phyloP scores from a whole-genome alignment of 2,113 vertebrate species.

The Hymenochirus boettgeri region DNA sequence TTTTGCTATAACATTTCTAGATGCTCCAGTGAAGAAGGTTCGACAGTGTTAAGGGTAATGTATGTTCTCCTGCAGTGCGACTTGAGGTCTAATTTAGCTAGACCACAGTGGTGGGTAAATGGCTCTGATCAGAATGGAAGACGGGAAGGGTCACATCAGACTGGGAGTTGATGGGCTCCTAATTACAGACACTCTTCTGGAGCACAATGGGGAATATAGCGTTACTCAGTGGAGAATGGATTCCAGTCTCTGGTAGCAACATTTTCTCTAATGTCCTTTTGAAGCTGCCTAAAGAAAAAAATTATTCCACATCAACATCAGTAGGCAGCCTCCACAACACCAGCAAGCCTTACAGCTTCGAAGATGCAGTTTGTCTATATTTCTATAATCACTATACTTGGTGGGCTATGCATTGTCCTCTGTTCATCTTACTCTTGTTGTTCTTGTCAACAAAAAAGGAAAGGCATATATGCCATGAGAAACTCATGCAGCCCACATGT shows the following conservation, averaged over 20 bases:
- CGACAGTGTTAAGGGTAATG: slow-evolving; percentile 78
- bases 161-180: slow-evolving; percentile 84
- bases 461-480: slow-evolving; percentile 69
- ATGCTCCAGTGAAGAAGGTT: slow-evolving; percentile 55
- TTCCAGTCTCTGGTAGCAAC: slow-evolving; percentile 68
- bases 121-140: slow-evolving; percentile 59
- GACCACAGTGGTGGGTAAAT: slow-evolving; percentile 77
- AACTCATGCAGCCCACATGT: slow-evolving; percentile 61
- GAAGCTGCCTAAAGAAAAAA: slow-evolving; percentile 53
- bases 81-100: slow-evolving; percentile 84
- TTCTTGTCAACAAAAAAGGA: slow-evolving; percentile 71
- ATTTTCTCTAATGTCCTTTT: slow-evolving; percentile 76
- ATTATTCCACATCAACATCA: slow-evolving; percentile 48
- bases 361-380: slow-evolving; percentile 81
- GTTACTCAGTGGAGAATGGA: slow-evolving; percentile 80
- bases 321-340: slow-evolving; percentile 47
- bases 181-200: slow-evolving; percentile 69
- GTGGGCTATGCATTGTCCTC: slow-evolving; percentile 78
- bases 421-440: slow-evolving; percentile 74
- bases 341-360: slow-evolving; percentile 51
- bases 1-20: slow-evolving; percentile 40
- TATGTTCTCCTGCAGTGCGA: slow-evolving; percentile 90
- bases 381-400: slow-evolving; percentile 74
- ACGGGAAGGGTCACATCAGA: slow-evolving; percentile 66
- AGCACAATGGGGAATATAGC: slow-evolving; percentile 74